These are phyloP conservation scores for Threskiornis aethiopicus DNA, from an alignment of 2,797 vertebrate genomes.

Conservation along the genomic window DNA sequence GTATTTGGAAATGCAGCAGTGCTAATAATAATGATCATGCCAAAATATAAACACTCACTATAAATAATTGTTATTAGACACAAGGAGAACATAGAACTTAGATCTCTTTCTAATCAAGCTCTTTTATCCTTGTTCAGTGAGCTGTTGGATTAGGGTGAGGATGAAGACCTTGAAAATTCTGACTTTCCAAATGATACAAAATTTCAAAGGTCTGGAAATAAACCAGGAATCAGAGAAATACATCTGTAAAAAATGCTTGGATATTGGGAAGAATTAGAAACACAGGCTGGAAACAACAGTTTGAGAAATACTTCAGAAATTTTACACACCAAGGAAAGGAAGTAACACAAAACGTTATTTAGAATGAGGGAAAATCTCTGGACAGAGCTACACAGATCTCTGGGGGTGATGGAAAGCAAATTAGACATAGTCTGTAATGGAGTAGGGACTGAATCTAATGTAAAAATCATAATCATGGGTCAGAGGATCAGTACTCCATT, in stretches of 20 bases:
- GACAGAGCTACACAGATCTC: background rate
- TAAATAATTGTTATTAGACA: slow-evolving; percentile 36
- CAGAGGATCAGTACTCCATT: background rate
- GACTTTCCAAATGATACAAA: background rate
- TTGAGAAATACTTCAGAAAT: background rate
- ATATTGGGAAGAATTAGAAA: background rate
- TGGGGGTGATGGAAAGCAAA: background rate
- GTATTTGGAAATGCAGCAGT: slow-evolving; percentile 11
- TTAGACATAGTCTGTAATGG: background rate
- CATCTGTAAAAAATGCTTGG: background rate
- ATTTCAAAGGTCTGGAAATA: background rate
- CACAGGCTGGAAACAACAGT: background rate
- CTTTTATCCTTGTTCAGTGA: slow-evolving; percentile 28
- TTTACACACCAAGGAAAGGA: background rate
- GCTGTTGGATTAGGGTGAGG: background rate
- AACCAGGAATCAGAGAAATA: background rate
- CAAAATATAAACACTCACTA: slow-evolving; percentile 41
- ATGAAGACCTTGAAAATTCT: background rate
- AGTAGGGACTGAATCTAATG: background rate
- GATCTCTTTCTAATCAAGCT: slow-evolving; percentile 11
- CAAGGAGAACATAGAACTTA: background rate
- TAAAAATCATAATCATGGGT: background rate
- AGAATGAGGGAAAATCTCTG: background rate
- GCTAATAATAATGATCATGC: slow-evolving; percentile 57
- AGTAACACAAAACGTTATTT: background rate